A percentile compares a stretch with the other conserved stretches of the same genome.
phyloP scores from a whole-genome alignment of 2,113 vertebrate species.

The Thymallus thymallus region DNA sequence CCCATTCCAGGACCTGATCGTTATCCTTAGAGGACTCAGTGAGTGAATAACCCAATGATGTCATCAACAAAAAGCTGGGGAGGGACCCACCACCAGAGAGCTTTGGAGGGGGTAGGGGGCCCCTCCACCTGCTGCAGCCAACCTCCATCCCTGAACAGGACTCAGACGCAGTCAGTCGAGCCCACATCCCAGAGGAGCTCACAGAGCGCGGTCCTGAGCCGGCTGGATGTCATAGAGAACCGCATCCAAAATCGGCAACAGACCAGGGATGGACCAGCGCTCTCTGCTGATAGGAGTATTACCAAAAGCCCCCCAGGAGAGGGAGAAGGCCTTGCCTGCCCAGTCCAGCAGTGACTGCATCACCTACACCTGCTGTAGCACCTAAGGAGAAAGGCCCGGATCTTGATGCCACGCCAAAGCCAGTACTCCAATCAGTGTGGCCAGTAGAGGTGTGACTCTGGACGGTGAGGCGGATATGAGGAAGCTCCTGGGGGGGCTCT shows the following conservation, averaged over 20 bases:
- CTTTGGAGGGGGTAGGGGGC: slow-evolving; percentile 11
- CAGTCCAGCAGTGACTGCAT: slow-evolving; percentile 32
- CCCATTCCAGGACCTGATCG: slow-evolving; percentile 31
- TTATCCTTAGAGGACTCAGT: slow-evolving; percentile 36
- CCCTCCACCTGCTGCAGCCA: slow-evolving; percentile 44
- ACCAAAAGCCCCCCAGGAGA: not conserved
- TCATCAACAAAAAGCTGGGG: not conserved
- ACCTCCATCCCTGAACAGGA: slow-evolving; percentile 34
- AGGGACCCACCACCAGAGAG: slow-evolving; percentile 25
- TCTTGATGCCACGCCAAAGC: not conserved
- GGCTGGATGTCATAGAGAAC: slow-evolving; percentile 73
- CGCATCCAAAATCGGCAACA: slow-evolving; percentile 58
- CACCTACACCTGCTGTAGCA: slow-evolving; percentile 1
- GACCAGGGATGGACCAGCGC: not conserved
- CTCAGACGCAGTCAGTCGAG: slow-evolving; percentile 6
- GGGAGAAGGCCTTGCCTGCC: not conserved
- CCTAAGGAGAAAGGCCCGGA: slow-evolving; percentile 8
- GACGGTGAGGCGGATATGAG: slow-evolving; percentile 77
- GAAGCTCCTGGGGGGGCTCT: slow-evolving; percentile 59
- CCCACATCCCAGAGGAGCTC: slow-evolving; percentile 38
- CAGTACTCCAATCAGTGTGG: not conserved
- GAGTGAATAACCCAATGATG: not conserved
- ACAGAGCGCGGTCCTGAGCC: slow-evolving; percentile 62
- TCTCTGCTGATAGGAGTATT: not conserved
- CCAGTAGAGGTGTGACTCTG: slow-evolving; percentile 32